Conservation (phyloP, 2,888 invertebrate species). For the Agonopterix arenella region DNA sequence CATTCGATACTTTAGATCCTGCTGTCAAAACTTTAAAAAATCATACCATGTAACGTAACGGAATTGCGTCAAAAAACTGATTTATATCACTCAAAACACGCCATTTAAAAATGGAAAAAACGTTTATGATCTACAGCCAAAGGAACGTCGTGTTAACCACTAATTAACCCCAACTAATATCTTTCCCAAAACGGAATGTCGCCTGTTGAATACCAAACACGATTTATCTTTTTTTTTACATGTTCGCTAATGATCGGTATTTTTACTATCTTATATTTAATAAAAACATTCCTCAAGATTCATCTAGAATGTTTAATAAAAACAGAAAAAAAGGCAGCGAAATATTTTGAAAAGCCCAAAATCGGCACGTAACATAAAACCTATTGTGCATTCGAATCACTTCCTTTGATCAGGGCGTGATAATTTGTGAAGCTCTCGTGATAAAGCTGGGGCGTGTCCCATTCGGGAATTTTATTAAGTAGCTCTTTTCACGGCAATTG, state of each 20-base stretch:
- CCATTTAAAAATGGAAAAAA: conserved; percentile 26
- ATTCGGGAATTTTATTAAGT: conserved; percentile 36
- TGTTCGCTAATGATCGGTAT: conserved; percentile 5
- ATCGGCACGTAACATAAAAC: conserved; percentile 48
- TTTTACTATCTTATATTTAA: no score
- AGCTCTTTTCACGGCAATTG: conserved; percentile 71
- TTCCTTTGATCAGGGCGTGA: conserved; percentile 64
- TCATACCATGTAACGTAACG: conserved; percentile 51
- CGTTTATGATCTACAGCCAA: conserved; percentile 24
- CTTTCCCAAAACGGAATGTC: conserved; percentile 37
- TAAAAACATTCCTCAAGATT: no score
- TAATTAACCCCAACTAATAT: conserved; percentile 63
- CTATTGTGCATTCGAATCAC: conserved; percentile 42
- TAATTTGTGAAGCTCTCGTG: conserved; percentile 39
- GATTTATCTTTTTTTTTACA: conserved; percentile 18
- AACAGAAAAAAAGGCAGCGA: no score
- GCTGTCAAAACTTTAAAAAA: conserved; percentile 57
- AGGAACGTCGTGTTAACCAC: conserved; percentile 42
- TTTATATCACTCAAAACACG: conserved; percentile 50
- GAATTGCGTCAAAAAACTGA: conserved; percentile 63
- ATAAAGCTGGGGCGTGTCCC: conserved; percentile 29
- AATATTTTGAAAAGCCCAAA: neutral
- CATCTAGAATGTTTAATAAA: no score
- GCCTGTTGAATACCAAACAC: conserved; percentile 33
- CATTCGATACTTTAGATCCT: conserved; percentile 60